Evolutionary conservation across 1,140 invertebrate genomes (phyloP).

Genomic region (Brachionus sp.): DNA sequence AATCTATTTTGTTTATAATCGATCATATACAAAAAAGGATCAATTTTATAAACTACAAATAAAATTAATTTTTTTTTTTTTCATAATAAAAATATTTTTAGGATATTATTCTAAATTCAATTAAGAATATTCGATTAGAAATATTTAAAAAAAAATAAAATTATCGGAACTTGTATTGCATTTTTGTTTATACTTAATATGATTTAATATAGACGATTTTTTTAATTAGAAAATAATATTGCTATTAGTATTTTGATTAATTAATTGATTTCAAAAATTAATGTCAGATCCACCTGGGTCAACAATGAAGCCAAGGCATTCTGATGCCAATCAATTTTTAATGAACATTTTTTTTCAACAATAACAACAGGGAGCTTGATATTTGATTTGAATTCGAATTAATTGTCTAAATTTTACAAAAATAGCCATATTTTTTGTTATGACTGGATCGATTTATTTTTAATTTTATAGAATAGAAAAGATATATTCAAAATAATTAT

Average conservation of each 20-base stretch:
- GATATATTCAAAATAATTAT: no score
- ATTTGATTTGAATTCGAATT: no score
- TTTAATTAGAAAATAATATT: background rate
- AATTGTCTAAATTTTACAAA: no score
- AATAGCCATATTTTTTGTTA: no score
- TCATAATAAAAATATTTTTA: background rate
- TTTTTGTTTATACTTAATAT: background rate
- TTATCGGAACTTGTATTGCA: background rate
- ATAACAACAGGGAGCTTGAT: no score
- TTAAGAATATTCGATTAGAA: background rate
- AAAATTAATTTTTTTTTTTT: background rate
- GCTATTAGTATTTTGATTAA: background rate
- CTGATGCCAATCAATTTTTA: background rate
- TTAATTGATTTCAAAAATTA: background rate
- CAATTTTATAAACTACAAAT: background rate
- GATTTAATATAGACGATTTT: background rate
- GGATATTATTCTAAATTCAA: background rate
- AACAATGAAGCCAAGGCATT: background rate
- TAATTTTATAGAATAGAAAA: no score
- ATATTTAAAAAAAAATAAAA: background rate
- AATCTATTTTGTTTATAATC: background rate
- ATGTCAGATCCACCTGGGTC: background rate
- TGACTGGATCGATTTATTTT: no score
- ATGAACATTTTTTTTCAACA: background rate
- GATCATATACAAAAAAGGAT: background rate